Conservation (phyloP, 2,113 vertebrate genomes). For the Brachyistius frenatus region DNA sequence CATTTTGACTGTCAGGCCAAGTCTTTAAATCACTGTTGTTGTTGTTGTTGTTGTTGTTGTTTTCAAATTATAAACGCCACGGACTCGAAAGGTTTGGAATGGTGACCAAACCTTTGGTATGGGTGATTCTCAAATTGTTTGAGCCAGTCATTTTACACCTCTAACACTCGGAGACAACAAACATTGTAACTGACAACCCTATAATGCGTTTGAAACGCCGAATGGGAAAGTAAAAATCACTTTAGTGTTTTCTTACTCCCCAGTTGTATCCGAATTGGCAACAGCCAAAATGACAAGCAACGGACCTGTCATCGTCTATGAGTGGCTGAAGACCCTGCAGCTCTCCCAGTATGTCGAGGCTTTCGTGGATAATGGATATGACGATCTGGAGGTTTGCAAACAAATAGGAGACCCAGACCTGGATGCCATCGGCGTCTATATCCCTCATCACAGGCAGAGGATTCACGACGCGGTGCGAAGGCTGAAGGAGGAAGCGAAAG, state of each 20-base stretch:
- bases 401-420: conserved; percentile 98
- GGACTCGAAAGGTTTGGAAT: neutral
- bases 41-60: too few species aligned
- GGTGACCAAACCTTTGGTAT: conserved; percentile 13
- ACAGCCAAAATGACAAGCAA: conserved; percentile 86
- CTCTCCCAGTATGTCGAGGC: conserved; percentile 94
- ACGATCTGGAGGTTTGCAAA: conserved; percentile 98
- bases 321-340: conserved; percentile 96
- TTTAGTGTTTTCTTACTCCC: conserved; percentile 23
- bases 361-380: conserved; percentile 98
- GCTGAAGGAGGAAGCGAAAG: conserved; percentile 91
- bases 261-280: conserved; percentile 59
- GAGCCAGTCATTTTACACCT: conserved; percentile 10
- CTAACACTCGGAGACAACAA: neutral
- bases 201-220: conserved; percentile 62
- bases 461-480: conserved; percentile 93
- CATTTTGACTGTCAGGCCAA: neutral
- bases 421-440: conserved; percentile 95
- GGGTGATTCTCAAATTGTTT: conserved; percentile 31
- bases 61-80: neutral
- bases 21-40: too few species aligned
- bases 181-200: conserved; percentile 1
- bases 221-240: conserved; percentile 63
- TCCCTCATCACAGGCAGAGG: conserved; percentile 91
- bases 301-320: conserved; percentile 92